Base-by-base conservation (phyloP, 37 sponge, comb jelly and placozoan species). In the Agelas oroides region DNA sequence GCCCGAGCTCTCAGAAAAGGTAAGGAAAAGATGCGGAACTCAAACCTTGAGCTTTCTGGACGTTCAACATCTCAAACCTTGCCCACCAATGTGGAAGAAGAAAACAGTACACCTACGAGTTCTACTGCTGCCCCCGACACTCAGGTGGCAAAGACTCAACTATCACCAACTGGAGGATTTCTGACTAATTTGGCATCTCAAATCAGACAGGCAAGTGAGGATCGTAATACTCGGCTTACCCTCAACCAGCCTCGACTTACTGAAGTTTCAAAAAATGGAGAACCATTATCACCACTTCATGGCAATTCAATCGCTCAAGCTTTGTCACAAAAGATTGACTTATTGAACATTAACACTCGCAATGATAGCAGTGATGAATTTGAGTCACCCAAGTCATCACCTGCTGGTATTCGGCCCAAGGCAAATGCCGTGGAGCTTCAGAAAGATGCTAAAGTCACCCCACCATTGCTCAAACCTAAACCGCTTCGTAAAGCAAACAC, bases 201-300 rank as follows among this genome's bases (percentile, higher is more conserved):
- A 46, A 21, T 81, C 16, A 34, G 36, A 6, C 52, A 71, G 36
- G 82, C 82, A 24, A 70, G 39, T 59, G 34, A 70, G 23, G 72
- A 55, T n/a, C 82, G 82, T 20, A 35, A 12, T 12, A 36, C 70
- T 31, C 27, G 82, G 59, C 17, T 81, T 12, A 21, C 23, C 16
- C 55, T 35, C 21, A 81, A 70, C 30, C 71, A 81, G 56, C 58
- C 82, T 28, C 57, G 82, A 37, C 2, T 81, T 18, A 59, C 77
- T 14, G 11, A 25, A 61, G 3, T 61, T 25, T 2, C 14, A 23
- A 46, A 46, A 8, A 61, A 23, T 61, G 25, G 27, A 61, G 62
- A 25, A 23, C 25, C 46, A 12, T 8, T 8, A 12, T 46, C 46
- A 3, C 46, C 46, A 12, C 6, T 46, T 46, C 11, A 23, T 14